phyloP scores from a whole-genome alignment of 2,797 vertebrate species.

The Sebastes trivittatus region DNA sequence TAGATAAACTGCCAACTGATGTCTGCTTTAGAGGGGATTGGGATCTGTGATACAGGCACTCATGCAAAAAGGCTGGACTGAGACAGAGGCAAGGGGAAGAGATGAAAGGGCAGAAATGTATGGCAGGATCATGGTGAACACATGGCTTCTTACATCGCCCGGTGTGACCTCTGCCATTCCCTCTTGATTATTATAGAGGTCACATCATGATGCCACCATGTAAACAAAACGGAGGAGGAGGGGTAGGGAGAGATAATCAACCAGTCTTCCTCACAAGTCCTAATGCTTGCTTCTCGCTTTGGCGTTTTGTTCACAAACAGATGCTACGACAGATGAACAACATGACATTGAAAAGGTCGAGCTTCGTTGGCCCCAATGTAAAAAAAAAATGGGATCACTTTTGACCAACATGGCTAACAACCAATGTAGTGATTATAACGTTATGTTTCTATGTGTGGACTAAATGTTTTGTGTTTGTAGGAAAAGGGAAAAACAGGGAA shows the following conservation, averaged over 20 bases:
- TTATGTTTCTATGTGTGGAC: background rate
- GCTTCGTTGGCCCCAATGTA: background rate
- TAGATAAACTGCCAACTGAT: slow-evolving; percentile 74
- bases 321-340: slow-evolving; percentile 73
- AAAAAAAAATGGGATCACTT: slow-evolving; percentile 27
- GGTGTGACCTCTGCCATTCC: slow-evolving; percentile 47
- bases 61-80: slow-evolving; percentile 43
- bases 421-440: slow-evolving; percentile 10
- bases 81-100: slow-evolving; percentile 23
- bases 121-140: slow-evolving; percentile 47
- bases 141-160: slow-evolving; percentile 36
- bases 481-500: background rate
- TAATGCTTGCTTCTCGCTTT: slow-evolving; percentile 36
- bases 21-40: slow-evolving; percentile 61
- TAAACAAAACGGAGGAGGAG: slow-evolving; percentile 51
- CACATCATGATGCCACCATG: slow-evolving; percentile 57
- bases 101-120: slow-evolving; percentile 40
- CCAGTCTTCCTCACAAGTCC: slow-evolving; percentile 13
- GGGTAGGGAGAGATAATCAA: slow-evolving; percentile 31
- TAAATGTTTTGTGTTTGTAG: background rate
- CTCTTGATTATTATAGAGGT: slow-evolving; percentile 66
- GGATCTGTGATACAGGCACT: slow-evolving; percentile 52
- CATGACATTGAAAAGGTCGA: slow-evolving; percentile 67
- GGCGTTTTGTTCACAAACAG: slow-evolving; percentile 60
- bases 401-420: slow-evolving; percentile 8